Evolutionary conservation across 2,113 vertebrate genomes (phyloP), one percentile per base, ranked within the genome.

Genomic region (Gnathonemus longibarbis): DNA sequence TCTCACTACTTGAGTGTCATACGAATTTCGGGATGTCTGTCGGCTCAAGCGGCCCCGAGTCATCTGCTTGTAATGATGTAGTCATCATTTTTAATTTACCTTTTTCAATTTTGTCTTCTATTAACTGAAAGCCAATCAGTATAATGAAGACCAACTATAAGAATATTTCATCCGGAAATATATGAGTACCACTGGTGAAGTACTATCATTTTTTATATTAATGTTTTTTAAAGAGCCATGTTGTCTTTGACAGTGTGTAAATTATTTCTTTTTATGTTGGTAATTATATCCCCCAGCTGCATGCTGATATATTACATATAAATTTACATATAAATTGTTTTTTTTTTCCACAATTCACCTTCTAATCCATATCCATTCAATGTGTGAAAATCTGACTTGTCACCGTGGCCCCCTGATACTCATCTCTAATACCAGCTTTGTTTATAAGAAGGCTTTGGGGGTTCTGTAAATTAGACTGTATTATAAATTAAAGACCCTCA

Each of bases 271-370:
- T 85, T 85, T 49, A 85, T 85, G 42, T 19, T 85, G 19, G 45
- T 85, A 85, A 85, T 85, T 46, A 49, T 85, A 85, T 49, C 19
- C 83, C 46, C 83, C 46, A 85, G 24, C 83, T n/a, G 39, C 19
- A 49, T 17, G 74, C 35, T 80, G 74, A 80, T 80, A 80, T 80
- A 80, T 80, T 80, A 19, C 17, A 42, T 80, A 19, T 80, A 80
- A 42, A 80, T 80, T 80, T 80, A 80, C 74, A 80, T 80, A 80
- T 80, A 80, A 80, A 80, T 80, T 42, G 74, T 80, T 80, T 80
- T 77, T 77, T 42, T 19, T 4, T 5, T 3, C 74, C 35, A 80
- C 17, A 80, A 80, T 42, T 80, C 74, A 80, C 74, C 74, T 80
- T 80, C 4, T 80, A 80, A 80, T 80, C 74, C 74, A 80, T 80